These are phyloP conservation scores for Microcebus griseorufus DNA, from an alignment of 2,113 vertebrate species.

Conservation along the genomic window DNA sequence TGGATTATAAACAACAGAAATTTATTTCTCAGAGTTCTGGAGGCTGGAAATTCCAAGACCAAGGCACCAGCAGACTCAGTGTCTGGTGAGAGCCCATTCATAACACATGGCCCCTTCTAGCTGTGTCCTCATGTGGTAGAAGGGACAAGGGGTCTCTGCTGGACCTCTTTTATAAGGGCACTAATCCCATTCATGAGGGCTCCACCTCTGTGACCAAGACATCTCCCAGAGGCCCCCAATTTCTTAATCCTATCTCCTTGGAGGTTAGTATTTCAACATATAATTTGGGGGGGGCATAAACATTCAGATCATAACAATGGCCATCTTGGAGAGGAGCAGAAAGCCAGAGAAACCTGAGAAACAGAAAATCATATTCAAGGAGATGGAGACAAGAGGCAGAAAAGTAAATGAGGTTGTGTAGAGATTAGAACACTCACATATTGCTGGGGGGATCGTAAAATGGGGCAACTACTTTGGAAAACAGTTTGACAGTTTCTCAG, in stretches of 20 bases:
- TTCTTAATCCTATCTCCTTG: background rate
- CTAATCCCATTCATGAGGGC: background rate
- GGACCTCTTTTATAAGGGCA: background rate
- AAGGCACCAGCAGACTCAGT: background rate
- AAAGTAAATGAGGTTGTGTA: background rate
- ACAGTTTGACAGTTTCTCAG: background rate
- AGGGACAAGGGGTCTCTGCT: background rate
- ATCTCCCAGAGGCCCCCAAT: background rate
- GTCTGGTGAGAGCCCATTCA: accelerated
- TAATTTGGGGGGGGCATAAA: background rate
- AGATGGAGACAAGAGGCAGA: background rate
- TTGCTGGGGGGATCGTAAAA: background rate
- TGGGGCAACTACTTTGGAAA: background rate
- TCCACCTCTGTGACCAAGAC: background rate
- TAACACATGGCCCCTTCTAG: background rate
- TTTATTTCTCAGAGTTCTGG: background rate
- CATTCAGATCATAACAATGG: background rate
- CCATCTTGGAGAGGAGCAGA: background rate
- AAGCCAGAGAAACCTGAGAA: background rate
- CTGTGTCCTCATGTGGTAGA: background rate
- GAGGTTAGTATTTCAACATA: background rate
- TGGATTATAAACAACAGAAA: background rate
- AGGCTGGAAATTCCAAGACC: background rate
- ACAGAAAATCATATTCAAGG: background rate
- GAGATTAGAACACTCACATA: background rate